These are phyloP conservation scores for Xenopus tropicalis DNA, from an alignment of 2,113 vertebrate species.

Conservation along the genomic window DNA sequence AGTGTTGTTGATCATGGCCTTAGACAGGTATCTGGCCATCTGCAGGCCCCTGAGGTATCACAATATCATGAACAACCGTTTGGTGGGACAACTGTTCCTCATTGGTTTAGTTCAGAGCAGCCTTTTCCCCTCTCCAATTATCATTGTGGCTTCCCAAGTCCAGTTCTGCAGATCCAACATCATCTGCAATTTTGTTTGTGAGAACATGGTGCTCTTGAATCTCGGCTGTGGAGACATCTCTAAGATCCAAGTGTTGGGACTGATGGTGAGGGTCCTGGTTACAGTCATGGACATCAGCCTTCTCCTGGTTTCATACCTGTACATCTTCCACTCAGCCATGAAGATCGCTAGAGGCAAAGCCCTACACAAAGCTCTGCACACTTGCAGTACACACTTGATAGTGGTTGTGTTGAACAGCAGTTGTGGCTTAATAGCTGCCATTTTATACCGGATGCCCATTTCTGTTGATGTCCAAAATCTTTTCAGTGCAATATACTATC, in stretches of 20 bases:
- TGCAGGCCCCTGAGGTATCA: conserved; percentile 37
- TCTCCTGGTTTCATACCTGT: conserved; percentile 10
- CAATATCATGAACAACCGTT: not conserved
- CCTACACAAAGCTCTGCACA: too few relatives aligned
- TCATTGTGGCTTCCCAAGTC: conserved; percentile 16
- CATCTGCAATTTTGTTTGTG: conserved; percentile 18
- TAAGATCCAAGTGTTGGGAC: too few relatives aligned
- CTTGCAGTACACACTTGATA: conserved; percentile 42
- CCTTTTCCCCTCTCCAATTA: not conserved
- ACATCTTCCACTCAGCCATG: not conserved
- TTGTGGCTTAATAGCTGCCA: conserved; percentile 66
- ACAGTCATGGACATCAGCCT: not conserved
- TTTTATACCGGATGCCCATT: conserved; percentile 39
- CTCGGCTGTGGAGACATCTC: too few relatives aligned
- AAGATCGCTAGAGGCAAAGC: too few relatives aligned
- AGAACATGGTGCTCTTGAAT: not conserved
- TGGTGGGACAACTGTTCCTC: not conserved
- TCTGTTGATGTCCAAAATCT: conserved; percentile 1
- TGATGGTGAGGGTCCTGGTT: not conserved
- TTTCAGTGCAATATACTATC: conserved; percentile 7
- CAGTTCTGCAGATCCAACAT: conserved; percentile 4
- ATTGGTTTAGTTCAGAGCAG: not conserved
- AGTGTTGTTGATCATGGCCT: conserved; percentile 51
- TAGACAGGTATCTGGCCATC: too few relatives aligned
- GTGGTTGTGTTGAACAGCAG: conserved; percentile 67